Evolutionary conservation across 2,797 vertebrate species (phyloP).

Genomic region (Nyctalus aviator): DNA sequence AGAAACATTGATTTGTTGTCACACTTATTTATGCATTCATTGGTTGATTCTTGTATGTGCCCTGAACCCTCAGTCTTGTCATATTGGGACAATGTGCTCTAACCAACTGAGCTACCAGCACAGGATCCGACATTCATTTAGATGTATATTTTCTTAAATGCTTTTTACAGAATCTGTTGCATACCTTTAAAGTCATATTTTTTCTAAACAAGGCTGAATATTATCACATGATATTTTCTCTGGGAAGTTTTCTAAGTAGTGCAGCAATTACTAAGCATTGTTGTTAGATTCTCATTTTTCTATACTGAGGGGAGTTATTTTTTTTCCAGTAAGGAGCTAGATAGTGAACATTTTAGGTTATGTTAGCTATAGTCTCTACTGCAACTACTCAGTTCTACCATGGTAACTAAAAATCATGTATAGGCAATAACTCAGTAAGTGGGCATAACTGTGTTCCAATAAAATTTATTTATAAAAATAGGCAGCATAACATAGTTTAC

Average conservation of each 20-base stretch:
- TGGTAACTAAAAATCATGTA: background rate
- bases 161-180: background rate
- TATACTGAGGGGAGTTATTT: background rate
- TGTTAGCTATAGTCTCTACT: background rate
- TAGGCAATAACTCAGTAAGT: background rate
- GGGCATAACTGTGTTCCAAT: background rate
- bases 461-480: background rate
- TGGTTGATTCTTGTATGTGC: too few species aligned
- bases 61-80: too few species aligned
- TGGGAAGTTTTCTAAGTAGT: slow-evolving; percentile 16
- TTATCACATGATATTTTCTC: background rate
- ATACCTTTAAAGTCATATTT: background rate
- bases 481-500: background rate
- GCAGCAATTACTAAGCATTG: background rate
- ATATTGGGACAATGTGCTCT: too few species aligned
- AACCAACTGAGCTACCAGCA: too few species aligned
- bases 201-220: background rate
- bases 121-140: too few species aligned
- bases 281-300: background rate
- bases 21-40: too few species aligned
- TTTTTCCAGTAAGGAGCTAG: background rate
- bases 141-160: background rate
- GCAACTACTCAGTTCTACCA: background rate
- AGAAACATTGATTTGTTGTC: too few species aligned
- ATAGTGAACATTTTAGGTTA: background rate